Conservation (phyloP, 2,797 vertebrate genomes). For the Smutsia gigantea region DNA sequence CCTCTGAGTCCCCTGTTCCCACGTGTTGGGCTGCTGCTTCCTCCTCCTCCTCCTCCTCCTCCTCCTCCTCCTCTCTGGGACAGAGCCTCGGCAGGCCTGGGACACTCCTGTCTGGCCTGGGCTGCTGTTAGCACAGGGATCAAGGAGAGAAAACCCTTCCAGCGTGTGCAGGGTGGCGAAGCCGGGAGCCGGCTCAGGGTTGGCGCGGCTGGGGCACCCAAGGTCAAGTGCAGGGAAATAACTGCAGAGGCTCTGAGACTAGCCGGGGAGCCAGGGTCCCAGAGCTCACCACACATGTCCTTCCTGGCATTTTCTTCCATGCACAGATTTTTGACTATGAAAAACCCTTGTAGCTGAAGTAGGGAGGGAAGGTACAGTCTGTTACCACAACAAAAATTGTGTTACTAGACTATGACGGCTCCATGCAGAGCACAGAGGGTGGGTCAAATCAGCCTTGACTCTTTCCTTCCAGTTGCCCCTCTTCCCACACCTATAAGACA, state of each 20-base stretch:
- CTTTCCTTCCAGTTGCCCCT: background rate
- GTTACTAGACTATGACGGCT: background rate
- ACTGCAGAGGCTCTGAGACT: background rate
- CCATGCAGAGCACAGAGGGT: background rate
- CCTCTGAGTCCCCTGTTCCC: background rate
- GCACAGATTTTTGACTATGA: background rate
- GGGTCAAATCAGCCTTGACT: background rate
- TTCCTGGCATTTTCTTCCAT: background rate
- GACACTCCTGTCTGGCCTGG: background rate
- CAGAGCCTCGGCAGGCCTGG: background rate
- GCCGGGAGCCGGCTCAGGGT: background rate
- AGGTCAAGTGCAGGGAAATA: background rate
- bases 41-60: too few species aligned
- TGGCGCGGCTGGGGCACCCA: background rate
- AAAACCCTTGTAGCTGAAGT: background rate
- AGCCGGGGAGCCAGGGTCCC: background rate
- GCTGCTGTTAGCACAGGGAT: background rate
- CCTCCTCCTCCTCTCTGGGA: background rate
- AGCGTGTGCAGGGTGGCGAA: background rate
- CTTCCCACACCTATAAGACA: background rate
- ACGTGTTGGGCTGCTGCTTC: background rate
- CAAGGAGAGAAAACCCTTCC: background rate
- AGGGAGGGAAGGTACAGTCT: background rate
- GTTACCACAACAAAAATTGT: background rate
- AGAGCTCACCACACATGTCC: background rate